Evolutionary conservation across 2,888 invertebrate species (phyloP), one percentile per base, ranked within the genome.

Genomic region (Cataglyphis albicans): DNA sequence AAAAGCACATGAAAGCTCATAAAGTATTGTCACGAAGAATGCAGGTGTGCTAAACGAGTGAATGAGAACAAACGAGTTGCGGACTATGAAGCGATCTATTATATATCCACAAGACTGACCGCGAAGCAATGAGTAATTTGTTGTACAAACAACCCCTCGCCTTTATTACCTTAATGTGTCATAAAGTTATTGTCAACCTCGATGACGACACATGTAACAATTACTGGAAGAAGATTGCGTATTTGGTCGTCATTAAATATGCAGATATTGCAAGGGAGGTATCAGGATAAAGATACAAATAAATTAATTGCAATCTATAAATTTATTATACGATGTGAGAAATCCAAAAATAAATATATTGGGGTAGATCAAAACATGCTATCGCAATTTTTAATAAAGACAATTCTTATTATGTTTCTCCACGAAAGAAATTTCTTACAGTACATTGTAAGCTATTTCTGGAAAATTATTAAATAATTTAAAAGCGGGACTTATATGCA

Each of bases 131-230:
- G 6, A 57, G 25, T 35, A 78, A 78, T 44, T 70, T 70, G 12
- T 32, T 59, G 12, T 35, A 35, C 25, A 59, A 78, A 59, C n/a
- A 12, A 21, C 1, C 29, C 21, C 57, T 38, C 9, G 29, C 7
- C 12, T 55, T 75, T 75, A 75, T 75, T 64, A 35, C 2, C 7
- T 41, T 68, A 78, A 78, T 76, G 55, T 3, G 18, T 52, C 10
- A 48, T 25, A 32, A 64, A 10, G 32, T 15, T 15, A n/a, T 1
- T 3, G 55, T 25, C 35, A 6, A 25, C 2, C 44, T 29, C n/a
- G 55, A 32, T 44, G 29, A 32, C 12, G 44, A 4, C 12, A 67
- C 12, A 5, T 48, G 12, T 35, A n/a, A 64, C 38, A 64, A 64
- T 38, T 44, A 41, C 6, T 25, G 21, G 3, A 59, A 18, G 10